A percentile compares a stretch with the other conserved stretches of the same genome.
These are phyloP conservation scores for Pogonomyrmex californicus DNA, from an alignment of 1,140 invertebrate species.

Conservation along the genomic window DNA sequence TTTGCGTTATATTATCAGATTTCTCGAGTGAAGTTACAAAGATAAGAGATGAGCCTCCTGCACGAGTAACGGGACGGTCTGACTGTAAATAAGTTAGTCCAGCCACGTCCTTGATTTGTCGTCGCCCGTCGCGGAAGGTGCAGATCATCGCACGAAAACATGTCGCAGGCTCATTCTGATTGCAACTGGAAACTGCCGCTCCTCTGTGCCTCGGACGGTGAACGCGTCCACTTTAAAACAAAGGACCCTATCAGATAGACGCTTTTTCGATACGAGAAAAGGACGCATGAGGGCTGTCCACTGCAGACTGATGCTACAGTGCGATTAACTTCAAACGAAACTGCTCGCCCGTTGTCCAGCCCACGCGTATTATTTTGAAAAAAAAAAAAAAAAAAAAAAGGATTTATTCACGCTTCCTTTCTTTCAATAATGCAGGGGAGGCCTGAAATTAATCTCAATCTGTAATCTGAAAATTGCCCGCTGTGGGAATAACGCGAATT, in stretches of 20 bases:
- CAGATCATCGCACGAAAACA: slow-evolving; percentile 41
- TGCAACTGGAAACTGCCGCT: slow-evolving; percentile 45
- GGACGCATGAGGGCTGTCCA: slow-evolving; percentile 86
- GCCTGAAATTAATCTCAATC: background rate
- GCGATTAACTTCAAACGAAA: slow-evolving; percentile 85
- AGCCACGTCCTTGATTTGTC: slow-evolving; percentile 67
- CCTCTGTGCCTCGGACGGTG: slow-evolving; percentile 79
- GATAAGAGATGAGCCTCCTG: slow-evolving; percentile 37
- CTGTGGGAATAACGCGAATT: background rate
- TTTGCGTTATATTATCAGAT: slow-evolving; percentile 29
- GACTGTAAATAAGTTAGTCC: slow-evolving; percentile 65
- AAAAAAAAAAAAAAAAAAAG: slow-evolving; percentile 76
- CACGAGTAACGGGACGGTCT: slow-evolving; percentile 35
- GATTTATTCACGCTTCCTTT: slow-evolving; percentile 61
- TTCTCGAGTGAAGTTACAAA: background rate
- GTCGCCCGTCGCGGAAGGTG: slow-evolving; percentile 11
- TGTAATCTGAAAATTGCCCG: background rate
- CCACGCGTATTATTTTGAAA: slow-evolving; percentile 71
- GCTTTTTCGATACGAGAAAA: slow-evolving; percentile 82
- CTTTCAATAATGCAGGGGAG: slow-evolving; percentile 6
- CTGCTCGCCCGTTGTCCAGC: slow-evolving; percentile 77
- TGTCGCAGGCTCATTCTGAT: slow-evolving; percentile 36
- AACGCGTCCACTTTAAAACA: slow-evolving; percentile 85
- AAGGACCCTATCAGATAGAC: slow-evolving; percentile 84
- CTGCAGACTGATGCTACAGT: slow-evolving; percentile 84